Conservation (phyloP, 1,140 invertebrate genomes). For the Mylabris phalerata region DNA sequence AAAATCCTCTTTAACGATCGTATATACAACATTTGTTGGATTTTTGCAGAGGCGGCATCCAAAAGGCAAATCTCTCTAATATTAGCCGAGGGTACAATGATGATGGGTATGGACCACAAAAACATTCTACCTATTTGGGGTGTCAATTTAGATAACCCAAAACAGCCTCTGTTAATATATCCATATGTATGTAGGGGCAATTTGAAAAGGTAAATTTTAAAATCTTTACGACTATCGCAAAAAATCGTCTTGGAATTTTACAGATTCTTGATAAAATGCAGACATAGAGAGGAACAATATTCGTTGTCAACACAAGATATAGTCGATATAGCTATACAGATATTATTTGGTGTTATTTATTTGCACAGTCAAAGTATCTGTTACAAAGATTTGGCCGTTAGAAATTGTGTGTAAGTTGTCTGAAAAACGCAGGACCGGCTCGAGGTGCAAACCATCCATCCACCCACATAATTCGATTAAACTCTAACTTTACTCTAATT, state of each 20-base stretch:
- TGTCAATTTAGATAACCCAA: constrained; percentile 67
- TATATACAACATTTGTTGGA: neutral
- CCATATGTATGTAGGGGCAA: constrained; percentile 74
- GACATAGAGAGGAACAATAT: constrained; percentile 50
- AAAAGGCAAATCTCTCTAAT: constrained; percentile 74
- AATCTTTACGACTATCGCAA: neutral
- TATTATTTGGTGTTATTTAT: constrained; percentile 79
- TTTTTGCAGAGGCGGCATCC: constrained; percentile 64
- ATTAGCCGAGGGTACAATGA: constrained; percentile 74
- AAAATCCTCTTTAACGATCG: neutral
- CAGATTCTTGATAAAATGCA: constrained; percentile 60
- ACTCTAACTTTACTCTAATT: too few species aligned
- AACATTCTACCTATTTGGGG: constrained; percentile 77
- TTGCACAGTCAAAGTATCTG: constrained; percentile 82
- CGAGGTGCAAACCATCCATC: too few species aligned
- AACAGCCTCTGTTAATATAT: constrained; percentile 74
- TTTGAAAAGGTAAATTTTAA: constrained; percentile 65
- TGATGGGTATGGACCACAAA: constrained; percentile 73
- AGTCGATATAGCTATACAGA: constrained; percentile 83
- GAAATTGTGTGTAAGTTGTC: constrained; percentile 82
- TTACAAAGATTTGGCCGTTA: constrained; percentile 84
- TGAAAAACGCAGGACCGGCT: neutral
- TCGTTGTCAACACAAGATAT: constrained; percentile 74
- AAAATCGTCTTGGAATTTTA: constrained; percentile 4
- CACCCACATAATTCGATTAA: too few species aligned